phyloP scores from a whole-genome alignment of 2,888 invertebrate genomes.

The Cosmopolites sordidus region DNA sequence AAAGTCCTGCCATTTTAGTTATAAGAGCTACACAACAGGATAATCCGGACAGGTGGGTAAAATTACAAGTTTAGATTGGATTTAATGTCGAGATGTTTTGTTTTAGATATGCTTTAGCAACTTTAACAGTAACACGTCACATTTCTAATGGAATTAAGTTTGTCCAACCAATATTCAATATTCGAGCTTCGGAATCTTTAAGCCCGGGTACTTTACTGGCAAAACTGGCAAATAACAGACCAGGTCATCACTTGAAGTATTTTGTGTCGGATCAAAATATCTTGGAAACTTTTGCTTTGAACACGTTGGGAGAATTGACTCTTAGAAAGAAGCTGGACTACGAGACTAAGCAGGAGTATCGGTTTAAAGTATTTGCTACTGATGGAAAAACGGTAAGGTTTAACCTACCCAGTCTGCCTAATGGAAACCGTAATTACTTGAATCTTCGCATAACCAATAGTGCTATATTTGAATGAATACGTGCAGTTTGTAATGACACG shows the following conservation, averaged over 20 bases:
- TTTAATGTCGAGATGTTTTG: background rate
- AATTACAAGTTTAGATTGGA: no score
- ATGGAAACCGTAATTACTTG: no score
- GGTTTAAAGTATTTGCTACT: slow-evolving; percentile 76
- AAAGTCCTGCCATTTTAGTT: slow-evolving; percentile 72
- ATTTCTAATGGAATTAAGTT: slow-evolving; percentile 54
- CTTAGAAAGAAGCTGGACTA: slow-evolving; percentile 73
- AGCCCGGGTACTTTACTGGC: slow-evolving; percentile 66
- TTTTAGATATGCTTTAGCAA: slow-evolving; percentile 69
- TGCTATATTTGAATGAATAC: no score
- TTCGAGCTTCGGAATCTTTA: slow-evolving; percentile 71
- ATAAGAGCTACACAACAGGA: slow-evolving; percentile 71
- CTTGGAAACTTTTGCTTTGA: slow-evolving; percentile 71
- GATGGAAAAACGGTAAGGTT: slow-evolving; percentile 68
- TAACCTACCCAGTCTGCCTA: no score
- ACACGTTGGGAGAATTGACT: slow-evolving; percentile 74
- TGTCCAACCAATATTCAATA: slow-evolving; percentile 64
- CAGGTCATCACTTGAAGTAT: slow-evolving; percentile 65
- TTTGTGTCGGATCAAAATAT: slow-evolving; percentile 71
- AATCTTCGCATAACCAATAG: no score
- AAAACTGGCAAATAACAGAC: slow-evolving; percentile 64
- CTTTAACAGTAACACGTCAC: slow-evolving; percentile 62
- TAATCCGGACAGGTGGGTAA: slow-evolving; percentile 67
- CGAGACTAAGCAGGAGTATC: slow-evolving; percentile 66
- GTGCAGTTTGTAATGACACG: no score